A percentile compares a stretch with the other conserved stretches of the same genome.
Evolutionary conservation across 2,113 vertebrate species (phyloP).

Genomic region (cat (Felis catus)): F.catus_Fca126_mat1.0 CM031421.1:72383001-72383500

Average conservation of each 20-base stretch:
- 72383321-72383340: neutral
- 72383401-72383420: neutral
- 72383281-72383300: neutral
- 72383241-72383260: slow-evolving; percentile 35
- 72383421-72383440: slow-evolving; percentile 54
- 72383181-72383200: slow-evolving; percentile 62
- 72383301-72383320: neutral
- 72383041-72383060: slow-evolving; percentile 56
- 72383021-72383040: slow-evolving; percentile 53
- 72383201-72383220: slow-evolving; percentile 51
- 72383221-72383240: slow-evolving; percentile 5
- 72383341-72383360: neutral
- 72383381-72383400: neutral
- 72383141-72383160: slow-evolving; percentile 64
- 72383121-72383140: slow-evolving; percentile 55
- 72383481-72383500: slow-evolving; percentile 36
- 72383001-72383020: slow-evolving; percentile 55
- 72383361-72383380: slow-evolving; percentile 18
- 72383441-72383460: slow-evolving; percentile 35
- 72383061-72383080: slow-evolving; percentile 58
- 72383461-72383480: slow-evolving; percentile 22
- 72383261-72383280: neutral
- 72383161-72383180: slow-evolving; percentile 58
- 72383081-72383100: slow-evolving; percentile 62
- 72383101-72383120: slow-evolving; percentile 43